A percentile compares a stretch with the other conserved stretches of the same genome.
phyloP scores from a whole-genome alignment of 1,140 invertebrate species.

The Lepidurus couesii region DNA sequence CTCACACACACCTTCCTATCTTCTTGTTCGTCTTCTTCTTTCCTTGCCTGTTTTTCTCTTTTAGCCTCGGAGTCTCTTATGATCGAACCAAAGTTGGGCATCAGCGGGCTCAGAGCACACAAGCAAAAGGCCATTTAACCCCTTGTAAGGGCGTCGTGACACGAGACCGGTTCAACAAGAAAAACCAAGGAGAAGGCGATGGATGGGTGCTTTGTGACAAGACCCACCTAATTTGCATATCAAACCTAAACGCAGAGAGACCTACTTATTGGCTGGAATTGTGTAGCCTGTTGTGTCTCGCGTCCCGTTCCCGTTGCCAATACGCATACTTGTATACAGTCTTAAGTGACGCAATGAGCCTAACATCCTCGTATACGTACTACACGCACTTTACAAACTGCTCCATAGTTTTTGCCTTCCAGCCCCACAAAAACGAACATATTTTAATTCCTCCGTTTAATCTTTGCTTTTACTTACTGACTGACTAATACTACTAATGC shows the following conservation, averaged over 20 bases:
- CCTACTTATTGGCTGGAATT: not conserved
- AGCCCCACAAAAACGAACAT: not conserved
- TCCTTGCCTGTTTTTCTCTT: not conserved
- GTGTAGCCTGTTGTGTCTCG: not conserved
- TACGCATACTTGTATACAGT: too few species aligned
- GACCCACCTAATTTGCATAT: constrained; percentile 15
- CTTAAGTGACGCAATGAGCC: too few species aligned
- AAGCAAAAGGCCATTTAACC: constrained; percentile 15
- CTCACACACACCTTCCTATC: not conserved
- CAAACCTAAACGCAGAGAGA: constrained; percentile 3
- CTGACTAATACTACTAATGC: not conserved
- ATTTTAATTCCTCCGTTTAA: too few species aligned
- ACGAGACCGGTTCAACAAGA: constrained; percentile 21
- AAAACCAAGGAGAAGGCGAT: constrained; percentile 9
- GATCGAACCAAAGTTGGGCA: constrained; percentile 17
- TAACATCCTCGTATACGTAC: not conserved
- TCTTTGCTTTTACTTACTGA: too few species aligned
- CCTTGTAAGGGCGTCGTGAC: constrained; percentile 20
- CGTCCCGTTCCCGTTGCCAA: not conserved
- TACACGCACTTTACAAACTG: not conserved
- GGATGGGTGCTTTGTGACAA: constrained; percentile 18
- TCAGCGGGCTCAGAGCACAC: constrained; percentile 3
- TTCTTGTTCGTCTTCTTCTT: not conserved
- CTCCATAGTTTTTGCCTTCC: not conserved
- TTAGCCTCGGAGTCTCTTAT: not conserved